Evolutionary conservation across 2,888 invertebrate genomes (phyloP).

Genomic region (Strigamia crassipes): DNA sequence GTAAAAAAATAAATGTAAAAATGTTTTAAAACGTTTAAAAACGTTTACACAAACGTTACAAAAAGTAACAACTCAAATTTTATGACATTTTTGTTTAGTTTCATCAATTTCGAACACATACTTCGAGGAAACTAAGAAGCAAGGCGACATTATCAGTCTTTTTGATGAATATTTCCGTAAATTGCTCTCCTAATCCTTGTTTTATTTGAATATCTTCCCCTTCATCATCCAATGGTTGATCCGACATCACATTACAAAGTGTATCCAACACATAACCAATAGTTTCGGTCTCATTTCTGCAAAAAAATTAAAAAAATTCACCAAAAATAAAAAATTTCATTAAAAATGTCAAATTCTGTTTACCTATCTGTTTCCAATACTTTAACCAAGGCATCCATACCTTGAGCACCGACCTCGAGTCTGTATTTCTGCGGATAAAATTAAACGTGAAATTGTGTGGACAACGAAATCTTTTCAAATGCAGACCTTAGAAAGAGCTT

Average conservation of each 20-base stretch:
- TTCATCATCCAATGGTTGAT: constrained; percentile 77
- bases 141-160: constrained; percentile 80
- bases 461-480: constrained; percentile 44
- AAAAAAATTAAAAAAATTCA: constrained; percentile 49
- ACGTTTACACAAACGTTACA: too few species aligned
- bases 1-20: too few species aligned
- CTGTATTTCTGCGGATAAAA: constrained; percentile 73
- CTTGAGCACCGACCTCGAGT: constrained; percentile 94
- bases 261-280: constrained; percentile 90
- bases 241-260: constrained; percentile 84
- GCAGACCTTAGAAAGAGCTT: constrained; percentile 67
- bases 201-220: constrained; percentile 7
- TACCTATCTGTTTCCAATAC: constrained; percentile 80
- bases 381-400: constrained; percentile 70
- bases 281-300: constrained; percentile 84
- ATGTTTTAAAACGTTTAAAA: too few species aligned
- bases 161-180: constrained; percentile 97
- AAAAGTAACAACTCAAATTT: too few species aligned
- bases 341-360: too few species aligned
- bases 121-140: constrained; percentile 75
- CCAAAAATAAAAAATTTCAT: constrained; percentile 23
- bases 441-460: neutral
- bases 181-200: constrained; percentile 75
- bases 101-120: constrained; percentile 21
- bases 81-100: too few species aligned